These are phyloP conservation scores for Amblyjoppa fuscipennis DNA, from an alignment of 2,888 invertebrate genomes.

Conservation along the genomic window DNA sequence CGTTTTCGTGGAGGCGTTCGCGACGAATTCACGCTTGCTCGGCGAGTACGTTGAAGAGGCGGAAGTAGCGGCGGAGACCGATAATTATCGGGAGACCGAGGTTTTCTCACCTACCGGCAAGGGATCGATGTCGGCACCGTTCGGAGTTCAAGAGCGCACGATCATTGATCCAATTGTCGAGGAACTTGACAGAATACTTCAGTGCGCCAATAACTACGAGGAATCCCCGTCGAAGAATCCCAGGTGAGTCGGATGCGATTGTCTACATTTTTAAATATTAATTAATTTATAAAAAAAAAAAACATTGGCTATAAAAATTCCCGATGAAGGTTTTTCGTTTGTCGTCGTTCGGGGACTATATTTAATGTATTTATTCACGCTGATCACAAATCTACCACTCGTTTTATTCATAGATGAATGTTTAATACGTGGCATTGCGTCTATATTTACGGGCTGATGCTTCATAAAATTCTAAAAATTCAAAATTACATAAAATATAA, in stretches of 20 bases:
- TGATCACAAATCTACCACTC: no score
- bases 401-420: background rate
- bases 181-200: slow-evolving; percentile 72
- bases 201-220: slow-evolving; percentile 57
- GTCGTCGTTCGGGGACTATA: no score
- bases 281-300: no score
- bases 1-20: slow-evolving; percentile 43
- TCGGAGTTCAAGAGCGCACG: slow-evolving; percentile 56
- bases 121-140: slow-evolving; percentile 24
- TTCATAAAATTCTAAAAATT: no score
- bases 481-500: no score
- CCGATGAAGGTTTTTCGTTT: no score
- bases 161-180: slow-evolving; percentile 73
- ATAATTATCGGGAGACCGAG: slow-evolving; percentile 29
- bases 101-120: slow-evolving; percentile 23
- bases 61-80: slow-evolving; percentile 26
- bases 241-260: slow-evolving; percentile 31
- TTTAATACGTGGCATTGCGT: background rate
- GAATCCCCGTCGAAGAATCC: slow-evolving; percentile 49
- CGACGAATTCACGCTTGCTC: slow-evolving; percentile 54
- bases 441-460: no score
- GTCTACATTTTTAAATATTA: background rate
- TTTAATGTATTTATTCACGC: no score
- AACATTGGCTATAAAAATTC: background rate
- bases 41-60: slow-evolving; percentile 52